A percentile compares a stretch with the other conserved stretches of the same genome.
Conservation (phyloP, 2,113 vertebrate genomes). For the Aythya baeri region DNA sequence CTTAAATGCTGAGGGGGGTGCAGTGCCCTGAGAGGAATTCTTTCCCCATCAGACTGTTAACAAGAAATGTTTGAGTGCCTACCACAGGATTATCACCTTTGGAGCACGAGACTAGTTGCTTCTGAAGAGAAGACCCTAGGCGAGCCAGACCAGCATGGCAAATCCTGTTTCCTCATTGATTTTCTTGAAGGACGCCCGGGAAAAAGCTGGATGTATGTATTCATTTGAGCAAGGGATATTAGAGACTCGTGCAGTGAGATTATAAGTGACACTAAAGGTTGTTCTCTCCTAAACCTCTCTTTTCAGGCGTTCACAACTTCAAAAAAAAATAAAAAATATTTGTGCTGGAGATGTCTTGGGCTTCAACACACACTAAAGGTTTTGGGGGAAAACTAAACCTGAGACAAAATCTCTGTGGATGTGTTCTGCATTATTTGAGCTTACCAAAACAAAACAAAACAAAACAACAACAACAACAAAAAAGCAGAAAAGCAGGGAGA, state of each 20-base stretch:
- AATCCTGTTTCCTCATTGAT: slow-evolving; percentile 31
- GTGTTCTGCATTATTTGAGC: slow-evolving; percentile 6
- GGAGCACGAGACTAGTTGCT: background rate
- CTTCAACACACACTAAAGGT: background rate
- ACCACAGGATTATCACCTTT: background rate
- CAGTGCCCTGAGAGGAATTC: background rate
- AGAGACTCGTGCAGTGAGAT: slow-evolving; percentile 26
- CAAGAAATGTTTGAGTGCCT: background rate
- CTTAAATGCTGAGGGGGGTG: background rate
- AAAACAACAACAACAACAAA: background rate
- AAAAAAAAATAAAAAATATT: background rate
- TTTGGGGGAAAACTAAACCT: background rate
- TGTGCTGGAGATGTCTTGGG: background rate
- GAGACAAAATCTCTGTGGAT: background rate
- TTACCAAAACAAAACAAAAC: background rate
- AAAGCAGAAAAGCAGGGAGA: background rate
- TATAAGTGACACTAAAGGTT: background rate
- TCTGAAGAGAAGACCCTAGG: background rate
- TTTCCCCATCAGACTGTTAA: background rate
- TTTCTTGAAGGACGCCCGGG: slow-evolving; percentile 3
- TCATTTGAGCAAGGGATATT: background rate
- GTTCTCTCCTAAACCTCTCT: slow-evolving; percentile 3
- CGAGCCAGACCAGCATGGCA: background rate
- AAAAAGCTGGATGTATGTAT: background rate
- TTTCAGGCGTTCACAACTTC: background rate